These are phyloP conservation scores for Exephanes ischioxanthus DNA, from an alignment of 2,888 invertebrate species.

Conservation along the genomic window DNA sequence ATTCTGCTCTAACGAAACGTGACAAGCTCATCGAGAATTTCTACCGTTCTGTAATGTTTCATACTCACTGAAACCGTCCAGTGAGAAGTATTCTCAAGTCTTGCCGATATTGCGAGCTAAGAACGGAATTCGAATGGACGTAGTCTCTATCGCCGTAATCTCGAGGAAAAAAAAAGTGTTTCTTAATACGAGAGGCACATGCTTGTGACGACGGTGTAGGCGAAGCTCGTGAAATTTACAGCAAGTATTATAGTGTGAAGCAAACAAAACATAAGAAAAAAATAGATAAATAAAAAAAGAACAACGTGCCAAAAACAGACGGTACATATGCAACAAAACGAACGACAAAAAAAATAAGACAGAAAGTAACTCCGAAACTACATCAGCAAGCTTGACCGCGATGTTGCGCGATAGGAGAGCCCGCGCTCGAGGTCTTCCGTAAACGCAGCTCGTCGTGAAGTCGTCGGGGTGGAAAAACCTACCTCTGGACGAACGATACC, in stretches of 20 bases:
- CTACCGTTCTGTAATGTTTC: conserved; percentile 13
- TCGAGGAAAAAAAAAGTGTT: conserved; percentile 24
- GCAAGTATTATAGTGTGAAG: conserved; percentile 3
- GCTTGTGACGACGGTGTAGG: conserved; percentile 6
- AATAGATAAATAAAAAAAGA: conserved; percentile 28
- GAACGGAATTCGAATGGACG: conserved; percentile 58
- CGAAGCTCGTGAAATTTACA: conserved; percentile 48
- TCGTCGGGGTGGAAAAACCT: conserved; percentile 75
- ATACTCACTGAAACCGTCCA: conserved; percentile 67
- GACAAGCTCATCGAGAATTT: neutral
- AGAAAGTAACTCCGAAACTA: neutral
- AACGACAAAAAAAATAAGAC: neutral
- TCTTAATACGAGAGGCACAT: conserved; percentile 35
- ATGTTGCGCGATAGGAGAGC: conserved; percentile 23
- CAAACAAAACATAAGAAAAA: neutral
- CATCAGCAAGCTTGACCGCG: conserved; percentile 25
- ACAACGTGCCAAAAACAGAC: conserved; percentile 42
- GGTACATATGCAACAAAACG: neutral
- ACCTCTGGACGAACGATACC: conserved; percentile 84
- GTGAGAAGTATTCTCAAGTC: conserved; percentile 64
- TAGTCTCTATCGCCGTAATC: conserved; percentile 45
- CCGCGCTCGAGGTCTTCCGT: conserved; percentile 17
- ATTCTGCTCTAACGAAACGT: neutral
- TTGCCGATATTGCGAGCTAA: conserved; percentile 63
- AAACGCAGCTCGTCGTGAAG: conserved; percentile 24